Conservation (phyloP, 1,140 invertebrate species). For the Eriosoma lanigerum region DNA sequence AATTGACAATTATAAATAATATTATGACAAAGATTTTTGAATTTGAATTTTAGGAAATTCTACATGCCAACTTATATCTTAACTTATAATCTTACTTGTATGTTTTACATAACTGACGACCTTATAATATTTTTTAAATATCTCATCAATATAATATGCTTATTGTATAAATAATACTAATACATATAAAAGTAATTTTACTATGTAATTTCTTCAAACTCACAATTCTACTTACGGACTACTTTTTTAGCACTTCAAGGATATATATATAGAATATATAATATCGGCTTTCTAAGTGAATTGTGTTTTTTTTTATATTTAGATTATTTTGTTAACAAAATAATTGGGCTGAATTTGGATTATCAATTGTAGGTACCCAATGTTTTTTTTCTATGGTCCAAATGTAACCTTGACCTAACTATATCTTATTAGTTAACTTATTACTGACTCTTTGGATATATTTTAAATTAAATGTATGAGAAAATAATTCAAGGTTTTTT, state of each 20-base stretch:
- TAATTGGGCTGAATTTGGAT: not conserved
- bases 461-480: conserved; percentile 34
- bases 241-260: conserved; percentile 8
- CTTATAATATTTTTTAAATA: too few species aligned
- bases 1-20: too few species aligned
- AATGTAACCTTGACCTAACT: conserved; percentile 40
- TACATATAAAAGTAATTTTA: too few species aligned
- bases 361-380: not conserved
- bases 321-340: not conserved
- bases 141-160: too few species aligned
- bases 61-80: too few species aligned
- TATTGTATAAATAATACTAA: too few species aligned
- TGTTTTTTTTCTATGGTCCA: conserved; percentile 14
- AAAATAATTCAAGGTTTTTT: conserved; percentile 33
- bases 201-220: too few species aligned
- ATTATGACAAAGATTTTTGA: too few species aligned
- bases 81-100: too few species aligned
- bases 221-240: not conserved
- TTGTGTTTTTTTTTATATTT: not conserved
- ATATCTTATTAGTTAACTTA: not conserved
- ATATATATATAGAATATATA: too few species aligned
- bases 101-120: too few species aligned
- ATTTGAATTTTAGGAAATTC: too few species aligned
- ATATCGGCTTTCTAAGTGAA: conserved; percentile 8
- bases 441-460: conserved; percentile 25